These are phyloP conservation scores for Hipposideros larvatus DNA, from an alignment of 2,797 vertebrate species.

Conservation along the genomic window DNA sequence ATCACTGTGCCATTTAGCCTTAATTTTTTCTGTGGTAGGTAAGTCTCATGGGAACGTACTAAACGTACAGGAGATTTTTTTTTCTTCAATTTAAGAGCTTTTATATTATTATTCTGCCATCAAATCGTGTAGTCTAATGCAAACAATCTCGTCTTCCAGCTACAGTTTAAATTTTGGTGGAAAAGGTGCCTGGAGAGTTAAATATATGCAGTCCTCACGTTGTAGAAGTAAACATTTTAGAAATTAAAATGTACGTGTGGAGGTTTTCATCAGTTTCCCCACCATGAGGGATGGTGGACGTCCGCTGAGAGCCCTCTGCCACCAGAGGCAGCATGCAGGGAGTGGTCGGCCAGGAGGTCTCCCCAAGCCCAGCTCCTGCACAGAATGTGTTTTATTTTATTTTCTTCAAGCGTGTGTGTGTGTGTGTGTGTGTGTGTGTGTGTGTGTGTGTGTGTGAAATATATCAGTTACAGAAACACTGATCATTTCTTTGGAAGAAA, in stretches of 20 bases:
- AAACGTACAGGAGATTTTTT: too few relatives aligned
- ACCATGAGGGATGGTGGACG: too few relatives aligned
- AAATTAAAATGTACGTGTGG: background rate
- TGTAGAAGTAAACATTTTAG: constrained; percentile 8
- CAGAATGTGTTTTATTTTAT: too few relatives aligned
- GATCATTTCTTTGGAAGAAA: constrained; percentile 71
- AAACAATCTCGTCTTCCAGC: background rate
- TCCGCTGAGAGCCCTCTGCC: too few relatives aligned
- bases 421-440: constrained; percentile 34
- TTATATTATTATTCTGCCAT: background rate
- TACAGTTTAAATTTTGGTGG: background rate
- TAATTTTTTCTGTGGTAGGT: background rate
- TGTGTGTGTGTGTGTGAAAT: constrained; percentile 72
- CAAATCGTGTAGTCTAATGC: too few relatives aligned
- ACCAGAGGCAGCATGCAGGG: too few relatives aligned
- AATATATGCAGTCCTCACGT: background rate
- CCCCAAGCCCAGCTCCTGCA: too few relatives aligned
- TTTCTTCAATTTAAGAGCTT: background rate
- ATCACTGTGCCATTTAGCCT: background rate
- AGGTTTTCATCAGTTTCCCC: background rate
- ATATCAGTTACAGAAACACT: constrained; percentile 78
- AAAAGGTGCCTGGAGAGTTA: background rate
- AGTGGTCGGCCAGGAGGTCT: too few relatives aligned
- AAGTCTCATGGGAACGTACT: background rate
- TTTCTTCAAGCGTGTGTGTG: too few relatives aligned